Evolutionary conservation across 2,888 invertebrate species (phyloP), one percentile per base, ranked within the genome.

Genomic region (Agrochola lota): DNA sequence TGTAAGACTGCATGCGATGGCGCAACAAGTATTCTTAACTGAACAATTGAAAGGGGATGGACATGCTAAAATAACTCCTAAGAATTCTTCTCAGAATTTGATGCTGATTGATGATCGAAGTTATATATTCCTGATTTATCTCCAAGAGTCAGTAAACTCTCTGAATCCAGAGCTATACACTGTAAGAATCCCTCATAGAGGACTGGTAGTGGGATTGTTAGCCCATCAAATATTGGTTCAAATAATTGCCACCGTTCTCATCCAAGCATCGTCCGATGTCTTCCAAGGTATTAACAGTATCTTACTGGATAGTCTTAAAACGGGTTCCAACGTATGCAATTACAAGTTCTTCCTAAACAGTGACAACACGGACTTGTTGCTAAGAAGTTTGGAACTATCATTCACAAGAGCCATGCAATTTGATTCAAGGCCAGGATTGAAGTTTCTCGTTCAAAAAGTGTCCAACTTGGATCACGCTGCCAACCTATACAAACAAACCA

Each of bases 171-270:
- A 98, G 87, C 96, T 98, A 81, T 98, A 98, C 91, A 98, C 98
- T 7, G 97, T 98, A 52, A 97, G 99, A 86, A 98, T 99, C 82
- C 99, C 99, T 6, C 98, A 99, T 91, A 97, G 98, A 90, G 98
- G 98, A 86, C 95, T 99, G 72, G 98, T 99, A 0, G 98, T 99
- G 6, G 99, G 99, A 4, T 97, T 99, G 78, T 93, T 99, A 85
- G 99, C 99, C 9, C 99, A 99, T 94, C 99, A 99, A 95, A 98
- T 99, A 97, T 96, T 99, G 73, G 97, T 99, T 55, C 99, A 99
- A 95, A 98, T 99, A 74, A 98, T 99, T 80, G 99, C 99, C 6
- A 98, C 98, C 89, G 97, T 99, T 26, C 96, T 99, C 30, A 97
- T 99, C 62, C 98, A 99, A 91, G 98, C 98, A 5, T 97, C 97